Percentiles rank a stretch among this genome's conserved stretches.
phyloP scores from a whole-genome alignment of 2,113 vertebrate species.

The Chlorodrepanis virens region DNA sequence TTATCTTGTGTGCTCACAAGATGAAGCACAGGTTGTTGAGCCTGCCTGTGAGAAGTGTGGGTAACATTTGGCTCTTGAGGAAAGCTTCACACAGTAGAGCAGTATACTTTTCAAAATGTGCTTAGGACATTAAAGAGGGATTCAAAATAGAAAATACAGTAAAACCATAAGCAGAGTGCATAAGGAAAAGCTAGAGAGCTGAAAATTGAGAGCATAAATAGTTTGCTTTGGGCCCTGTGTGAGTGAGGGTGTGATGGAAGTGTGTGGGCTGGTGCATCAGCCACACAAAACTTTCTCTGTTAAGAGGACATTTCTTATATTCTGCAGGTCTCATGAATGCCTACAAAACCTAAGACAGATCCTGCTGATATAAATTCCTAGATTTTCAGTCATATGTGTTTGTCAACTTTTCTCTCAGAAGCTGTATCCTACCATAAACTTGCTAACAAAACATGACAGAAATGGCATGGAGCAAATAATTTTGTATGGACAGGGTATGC shows the following conservation, averaged over 20 bases:
- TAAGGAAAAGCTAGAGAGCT: background rate
- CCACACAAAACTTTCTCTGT: background rate
- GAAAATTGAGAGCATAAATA: background rate
- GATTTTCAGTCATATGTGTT: background rate
- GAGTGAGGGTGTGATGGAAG: background rate
- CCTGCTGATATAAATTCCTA: background rate
- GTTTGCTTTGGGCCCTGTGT: background rate
- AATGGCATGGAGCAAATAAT: background rate
- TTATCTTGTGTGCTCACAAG: background rate
- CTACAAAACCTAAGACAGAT: background rate
- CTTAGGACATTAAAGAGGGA: background rate
- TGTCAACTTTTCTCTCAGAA: background rate
- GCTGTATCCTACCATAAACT: background rate
- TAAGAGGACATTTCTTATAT: background rate
- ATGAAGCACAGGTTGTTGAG: background rate
- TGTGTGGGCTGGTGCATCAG: background rate
- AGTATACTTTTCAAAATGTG: background rate
- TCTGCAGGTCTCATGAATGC: background rate
- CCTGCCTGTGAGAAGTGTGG: background rate
- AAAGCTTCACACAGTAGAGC: background rate
- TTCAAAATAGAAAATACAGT: background rate
- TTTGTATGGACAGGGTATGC: background rate
- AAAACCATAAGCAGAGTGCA: background rate
- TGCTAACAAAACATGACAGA: background rate
- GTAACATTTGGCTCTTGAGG: background rate